Evolutionary conservation across 2,113 vertebrate species (phyloP).

Genomic region (Leucopsar rothschildi): DNA sequence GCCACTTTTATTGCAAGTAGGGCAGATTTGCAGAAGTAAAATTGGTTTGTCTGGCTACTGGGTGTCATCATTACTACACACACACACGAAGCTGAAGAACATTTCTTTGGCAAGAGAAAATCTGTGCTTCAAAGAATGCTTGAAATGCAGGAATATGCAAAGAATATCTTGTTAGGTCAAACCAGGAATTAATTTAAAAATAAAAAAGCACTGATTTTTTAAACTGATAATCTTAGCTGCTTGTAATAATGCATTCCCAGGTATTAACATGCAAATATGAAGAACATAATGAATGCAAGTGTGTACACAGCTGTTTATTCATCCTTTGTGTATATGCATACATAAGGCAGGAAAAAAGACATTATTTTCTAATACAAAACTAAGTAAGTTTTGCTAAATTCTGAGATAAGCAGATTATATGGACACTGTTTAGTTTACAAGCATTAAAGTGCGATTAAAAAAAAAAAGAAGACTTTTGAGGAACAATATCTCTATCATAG

Average conservation of each 20-base stretch:
- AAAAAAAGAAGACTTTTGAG: neutral
- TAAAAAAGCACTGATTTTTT: neutral
- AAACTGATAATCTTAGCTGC: neutral
- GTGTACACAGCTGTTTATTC: neutral
- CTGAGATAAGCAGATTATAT: neutral
- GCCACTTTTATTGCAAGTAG: slow-evolving; percentile 6
- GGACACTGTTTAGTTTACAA: neutral
- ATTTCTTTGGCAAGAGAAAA: slow-evolving; percentile 32
- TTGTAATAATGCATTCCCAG: neutral
- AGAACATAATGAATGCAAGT: neutral
- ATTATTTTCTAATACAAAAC: neutral
- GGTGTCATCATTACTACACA: slow-evolving; percentile 15
- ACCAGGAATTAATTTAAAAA: neutral
- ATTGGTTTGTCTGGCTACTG: slow-evolving; percentile 10
- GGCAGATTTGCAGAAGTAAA: slow-evolving; percentile 5
- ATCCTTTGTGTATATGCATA: neutral
- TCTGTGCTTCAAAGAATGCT: neutral
- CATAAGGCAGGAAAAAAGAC: neutral
- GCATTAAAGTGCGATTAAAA: neutral
- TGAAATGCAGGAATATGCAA: no score
- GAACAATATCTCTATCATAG: neutral
- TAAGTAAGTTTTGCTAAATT: neutral
- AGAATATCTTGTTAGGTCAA: neutral
- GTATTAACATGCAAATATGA: neutral
- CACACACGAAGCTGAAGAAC: neutral